Percentiles rank a stretch among this genome's conserved stretches.
These are phyloP conservation scores for Ichneumoninae sp. DNA, from an alignment of 2,888 invertebrate genomes.

Conservation along the genomic window DNA sequence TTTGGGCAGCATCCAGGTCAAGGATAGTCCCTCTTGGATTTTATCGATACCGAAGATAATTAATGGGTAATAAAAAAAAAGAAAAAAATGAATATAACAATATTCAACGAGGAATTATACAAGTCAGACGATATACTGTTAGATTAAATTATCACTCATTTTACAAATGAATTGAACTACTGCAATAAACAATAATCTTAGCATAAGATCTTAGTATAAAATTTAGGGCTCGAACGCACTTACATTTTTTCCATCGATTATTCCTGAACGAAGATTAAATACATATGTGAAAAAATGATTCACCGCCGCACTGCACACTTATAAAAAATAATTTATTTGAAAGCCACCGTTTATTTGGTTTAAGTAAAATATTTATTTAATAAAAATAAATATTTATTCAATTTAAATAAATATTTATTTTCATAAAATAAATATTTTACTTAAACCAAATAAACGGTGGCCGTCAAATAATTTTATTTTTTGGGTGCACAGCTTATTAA, in stretches of 20 bases:
- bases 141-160: not conserved
- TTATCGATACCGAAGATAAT: not conserved
- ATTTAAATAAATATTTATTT: too few species aligned
- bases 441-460: too few species aligned
- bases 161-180: not conserved
- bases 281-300: not conserved
- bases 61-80: not conserved
- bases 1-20: constrained; percentile 46
- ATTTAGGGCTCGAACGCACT: not conserved
- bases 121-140: not conserved
- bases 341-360: too few species aligned
- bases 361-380: too few species aligned
- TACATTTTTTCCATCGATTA: not conserved
- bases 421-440: too few species aligned
- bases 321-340: too few species aligned
- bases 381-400: too few species aligned
- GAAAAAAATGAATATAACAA: not conserved
- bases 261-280: not conserved
- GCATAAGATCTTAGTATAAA: not conserved
- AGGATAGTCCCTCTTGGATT: constrained; percentile 39
- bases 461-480: too few species aligned
- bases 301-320: not conserved
- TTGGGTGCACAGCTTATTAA: not conserved
- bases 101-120: not conserved
- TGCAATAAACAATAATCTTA: not conserved